Conservation (phyloP, 2,888 invertebrate genomes). For the Gymnosoma rotundatum region DNA sequence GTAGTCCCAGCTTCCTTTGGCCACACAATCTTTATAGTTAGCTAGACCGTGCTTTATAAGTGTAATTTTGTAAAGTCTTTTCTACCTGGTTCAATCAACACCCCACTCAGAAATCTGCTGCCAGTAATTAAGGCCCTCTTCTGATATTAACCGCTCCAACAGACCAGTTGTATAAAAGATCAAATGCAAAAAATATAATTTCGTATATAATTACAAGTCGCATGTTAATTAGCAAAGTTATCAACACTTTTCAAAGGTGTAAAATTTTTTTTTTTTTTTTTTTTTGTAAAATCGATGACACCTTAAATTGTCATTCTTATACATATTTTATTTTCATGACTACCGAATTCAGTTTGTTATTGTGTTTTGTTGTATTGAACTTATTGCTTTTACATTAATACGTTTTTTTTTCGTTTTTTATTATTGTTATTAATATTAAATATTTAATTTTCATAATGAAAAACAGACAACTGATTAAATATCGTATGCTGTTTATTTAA, state of each 20-base stretch:
- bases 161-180: too few relatives aligned
- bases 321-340: background rate
- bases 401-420: background rate
- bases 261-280: background rate
- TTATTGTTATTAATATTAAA: conserved; percentile 20
- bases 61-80: too few relatives aligned
- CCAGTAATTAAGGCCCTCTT: too few relatives aligned
- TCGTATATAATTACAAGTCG: background rate
- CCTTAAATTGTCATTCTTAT: background rate
- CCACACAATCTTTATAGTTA: too few relatives aligned
- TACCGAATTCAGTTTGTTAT: background rate
- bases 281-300: conserved; percentile 10
- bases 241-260: background rate
- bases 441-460: conserved; percentile 23
- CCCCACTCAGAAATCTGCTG: too few relatives aligned
- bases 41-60: too few relatives aligned
- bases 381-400: background rate
- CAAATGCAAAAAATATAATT: too few relatives aligned
- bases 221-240: background rate
- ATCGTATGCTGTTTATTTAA: background rate
- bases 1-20: too few relatives aligned
- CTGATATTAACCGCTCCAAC: too few relatives aligned
- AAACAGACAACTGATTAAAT: conserved; percentile 7
- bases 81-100: too few relatives aligned
- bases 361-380: background rate